Percentiles rank a stretch among this genome's conserved stretches.
Evolutionary conservation across 2,113 vertebrate species (phyloP).

Genomic region (Oryzias javanicus): DNA sequence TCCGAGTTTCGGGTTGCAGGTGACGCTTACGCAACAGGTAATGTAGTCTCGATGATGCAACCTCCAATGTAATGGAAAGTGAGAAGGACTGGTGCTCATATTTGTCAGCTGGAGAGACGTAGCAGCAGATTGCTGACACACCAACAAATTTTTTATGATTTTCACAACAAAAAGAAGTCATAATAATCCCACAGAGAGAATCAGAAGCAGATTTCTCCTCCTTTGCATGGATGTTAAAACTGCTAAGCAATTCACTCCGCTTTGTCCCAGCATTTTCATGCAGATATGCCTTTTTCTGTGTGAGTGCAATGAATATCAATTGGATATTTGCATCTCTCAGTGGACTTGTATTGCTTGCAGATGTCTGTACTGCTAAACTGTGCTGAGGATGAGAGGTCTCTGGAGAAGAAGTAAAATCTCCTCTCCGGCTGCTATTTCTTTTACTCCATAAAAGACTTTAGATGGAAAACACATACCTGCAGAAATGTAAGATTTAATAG

Average conservation of each 20-base stretch:
- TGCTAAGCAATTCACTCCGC: slow-evolving; percentile 14
- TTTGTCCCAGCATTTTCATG: slow-evolving; percentile 16
- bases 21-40: too few species aligned
- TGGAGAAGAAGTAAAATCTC: slow-evolving; percentile 64
- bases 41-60: too few species aligned
- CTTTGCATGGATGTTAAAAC: background rate
- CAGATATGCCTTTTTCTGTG: slow-evolving; percentile 48
- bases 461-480: too few species aligned
- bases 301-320: slow-evolving; percentile 65
- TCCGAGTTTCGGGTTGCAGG: too few species aligned
- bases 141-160: too few species aligned
- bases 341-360: slow-evolving; percentile 42
- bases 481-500: too few species aligned
- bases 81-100: too few species aligned
- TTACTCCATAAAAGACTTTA: too few species aligned
- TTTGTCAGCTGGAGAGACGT: too few species aligned
- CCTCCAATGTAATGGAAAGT: too few species aligned
- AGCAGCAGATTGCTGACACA: too few species aligned
- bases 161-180: slow-evolving; percentile 2
- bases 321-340: slow-evolving; percentile 63
- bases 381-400: slow-evolving; percentile 63
- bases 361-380: slow-evolving; percentile 41
- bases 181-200: slow-evolving; percentile 6
- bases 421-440: too few species aligned
- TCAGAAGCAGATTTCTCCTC: background rate